These are phyloP conservation scores for Polypedilum vanderplanki DNA, from an alignment of 1,140 invertebrate genomes.

Conservation along the genomic window DNA sequence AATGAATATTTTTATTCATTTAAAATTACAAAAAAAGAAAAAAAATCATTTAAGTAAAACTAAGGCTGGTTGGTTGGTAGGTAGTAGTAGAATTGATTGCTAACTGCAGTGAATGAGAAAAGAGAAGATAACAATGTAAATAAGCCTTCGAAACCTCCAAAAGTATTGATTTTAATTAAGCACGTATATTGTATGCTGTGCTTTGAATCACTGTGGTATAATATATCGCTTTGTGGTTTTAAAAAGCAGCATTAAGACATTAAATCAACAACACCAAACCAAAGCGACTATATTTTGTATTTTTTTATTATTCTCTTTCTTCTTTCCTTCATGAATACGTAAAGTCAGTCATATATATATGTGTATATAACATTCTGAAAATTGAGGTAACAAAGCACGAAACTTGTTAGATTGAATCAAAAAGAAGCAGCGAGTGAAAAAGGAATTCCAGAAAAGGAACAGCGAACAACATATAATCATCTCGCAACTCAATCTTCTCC, in stretches of 20 bases:
- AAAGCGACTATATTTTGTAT: slow-evolving; percentile 25
- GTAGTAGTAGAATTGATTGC: not conserved
- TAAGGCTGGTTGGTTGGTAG: not conserved
- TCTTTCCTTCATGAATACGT: no score
- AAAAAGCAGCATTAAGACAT: slow-evolving; percentile 26
- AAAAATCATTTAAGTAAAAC: not conserved
- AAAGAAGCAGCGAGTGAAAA: slow-evolving; percentile 27
- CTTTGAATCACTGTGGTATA: not conserved
- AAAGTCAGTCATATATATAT: not conserved
- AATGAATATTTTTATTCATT: not conserved
- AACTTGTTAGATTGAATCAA: slow-evolving; percentile 29
- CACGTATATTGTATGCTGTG: not conserved
- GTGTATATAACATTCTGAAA: slow-evolving; percentile 22
- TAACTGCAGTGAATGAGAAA: not conserved
- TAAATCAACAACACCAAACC: slow-evolving; percentile 21
- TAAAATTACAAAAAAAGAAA: slow-evolving; percentile 4
- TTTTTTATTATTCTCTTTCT: not conserved
- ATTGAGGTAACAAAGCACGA: slow-evolving; percentile 27
- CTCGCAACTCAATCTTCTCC: slow-evolving; percentile 25
- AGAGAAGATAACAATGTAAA: slow-evolving; percentile 9
- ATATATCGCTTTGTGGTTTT: slow-evolving; percentile 13
- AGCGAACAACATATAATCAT: slow-evolving; percentile 27
- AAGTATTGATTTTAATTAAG: slow-evolving; percentile 20
- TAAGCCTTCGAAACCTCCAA: not conserved
- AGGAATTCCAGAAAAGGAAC: slow-evolving; percentile 25